These are phyloP conservation scores for Mamestra configurata DNA, from an alignment of 1,140 invertebrate genomes.

Conservation along the genomic window DNA sequence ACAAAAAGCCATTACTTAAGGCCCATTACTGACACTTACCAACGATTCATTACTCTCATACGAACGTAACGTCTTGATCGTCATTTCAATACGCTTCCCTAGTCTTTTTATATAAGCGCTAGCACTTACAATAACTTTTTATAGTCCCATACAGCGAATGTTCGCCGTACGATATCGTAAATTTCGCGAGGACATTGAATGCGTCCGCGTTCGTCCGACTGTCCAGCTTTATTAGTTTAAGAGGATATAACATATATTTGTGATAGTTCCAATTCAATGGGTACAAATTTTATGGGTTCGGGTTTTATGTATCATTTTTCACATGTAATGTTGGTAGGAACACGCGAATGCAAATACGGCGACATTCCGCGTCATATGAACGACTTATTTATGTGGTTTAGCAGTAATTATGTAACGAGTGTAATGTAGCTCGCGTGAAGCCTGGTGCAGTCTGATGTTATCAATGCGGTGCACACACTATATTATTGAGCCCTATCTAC, in stretches of 20 bases:
- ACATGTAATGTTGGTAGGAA: constrained; percentile 19
- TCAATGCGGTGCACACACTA: constrained; percentile 31
- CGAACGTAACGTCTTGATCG: constrained; percentile 44
- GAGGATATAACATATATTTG: constrained; percentile 56
- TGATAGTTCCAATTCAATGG: constrained; percentile 53
- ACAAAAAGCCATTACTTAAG: constrained; percentile 33
- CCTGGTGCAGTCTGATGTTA: constrained; percentile 37
- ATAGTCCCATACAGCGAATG: constrained; percentile 53
- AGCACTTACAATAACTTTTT: constrained; percentile 57
- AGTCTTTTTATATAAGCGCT: constrained; percentile 43
- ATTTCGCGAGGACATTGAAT: constrained; percentile 56
- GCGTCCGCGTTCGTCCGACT: constrained; percentile 49
- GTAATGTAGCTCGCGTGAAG: constrained; percentile 29
- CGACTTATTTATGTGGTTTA: constrained; percentile 45
- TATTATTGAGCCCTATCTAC: constrained; percentile 17
- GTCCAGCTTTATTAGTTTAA: constrained; percentile 57
- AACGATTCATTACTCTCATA: constrained; percentile 26
- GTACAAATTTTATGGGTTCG: constrained; percentile 54
- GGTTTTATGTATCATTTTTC: constrained; percentile 49
- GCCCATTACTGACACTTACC: constrained; percentile 25
- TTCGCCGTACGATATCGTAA: constrained; percentile 55
- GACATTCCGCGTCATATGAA: constrained; percentile 26
- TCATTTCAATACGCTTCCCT: constrained; percentile 48
- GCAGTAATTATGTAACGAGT: constrained; percentile 47
- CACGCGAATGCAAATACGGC: constrained; percentile 46